These are phyloP conservation scores for Periplaneta americana DNA, from an alignment of 1,140 invertebrate species.

Conservation along the genomic window DNA sequence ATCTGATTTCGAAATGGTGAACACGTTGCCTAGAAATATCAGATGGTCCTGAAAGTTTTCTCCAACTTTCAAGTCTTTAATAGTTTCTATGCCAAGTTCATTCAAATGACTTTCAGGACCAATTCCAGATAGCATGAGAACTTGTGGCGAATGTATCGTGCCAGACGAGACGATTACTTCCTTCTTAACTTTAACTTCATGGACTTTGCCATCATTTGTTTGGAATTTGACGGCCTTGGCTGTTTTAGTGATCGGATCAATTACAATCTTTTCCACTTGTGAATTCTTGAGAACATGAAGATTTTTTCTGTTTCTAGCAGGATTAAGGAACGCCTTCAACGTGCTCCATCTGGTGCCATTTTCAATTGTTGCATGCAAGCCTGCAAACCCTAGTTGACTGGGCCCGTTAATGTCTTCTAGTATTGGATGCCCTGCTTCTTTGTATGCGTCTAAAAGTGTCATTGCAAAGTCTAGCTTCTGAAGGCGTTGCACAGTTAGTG, in stretches of 20 bases:
- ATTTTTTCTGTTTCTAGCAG: constrained; percentile 47
- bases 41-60: constrained; percentile 77
- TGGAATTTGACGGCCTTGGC: constrained; percentile 44
- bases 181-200: constrained; percentile 30
- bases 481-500: constrained; percentile 40
- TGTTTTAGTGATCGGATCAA: constrained; percentile 40
- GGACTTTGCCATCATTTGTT: not conserved
- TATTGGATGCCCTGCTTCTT: constrained; percentile 39
- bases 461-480: constrained; percentile 12
- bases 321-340: constrained; percentile 51
- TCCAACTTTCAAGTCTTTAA: constrained; percentile 65
- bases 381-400: constrained; percentile 31
- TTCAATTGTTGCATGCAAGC: constrained; percentile 49
- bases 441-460: constrained; percentile 40
- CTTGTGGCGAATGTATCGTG: too few relatives aligned
- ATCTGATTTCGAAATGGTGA: constrained; percentile 53
- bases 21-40: constrained; percentile 60
- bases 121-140: constrained; percentile 38
- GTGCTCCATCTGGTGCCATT: constrained; percentile 56
- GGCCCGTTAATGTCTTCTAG: constrained; percentile 36
- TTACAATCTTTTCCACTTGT: constrained; percentile 34
- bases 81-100: constrained; percentile 15
- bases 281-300: constrained; percentile 43
- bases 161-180: constrained; percentile 45
- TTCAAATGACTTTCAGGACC: constrained; percentile 35